Conservation (phyloP, 2,888 invertebrate genomes). For the Morinoia aosen region DNA sequence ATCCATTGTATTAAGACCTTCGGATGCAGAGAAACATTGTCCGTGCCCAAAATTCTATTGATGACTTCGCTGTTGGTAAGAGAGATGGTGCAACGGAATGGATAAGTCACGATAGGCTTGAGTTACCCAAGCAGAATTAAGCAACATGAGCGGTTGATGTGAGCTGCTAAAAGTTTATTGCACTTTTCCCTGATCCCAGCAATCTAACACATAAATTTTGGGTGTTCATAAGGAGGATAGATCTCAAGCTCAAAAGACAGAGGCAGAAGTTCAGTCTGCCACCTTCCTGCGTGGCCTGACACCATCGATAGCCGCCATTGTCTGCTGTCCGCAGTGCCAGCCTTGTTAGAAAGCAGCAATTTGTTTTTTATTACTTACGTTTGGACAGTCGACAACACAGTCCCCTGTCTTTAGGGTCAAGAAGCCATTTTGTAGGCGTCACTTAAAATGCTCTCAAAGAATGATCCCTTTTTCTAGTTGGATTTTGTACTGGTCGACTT, state of each 20-base stretch:
- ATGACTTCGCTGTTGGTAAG: background rate
- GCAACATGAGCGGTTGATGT: background rate
- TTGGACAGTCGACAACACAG: slow-evolving; percentile 44
- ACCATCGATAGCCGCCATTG: background rate
- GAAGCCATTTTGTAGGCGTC: slow-evolving; percentile 23
- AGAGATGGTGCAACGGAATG: background rate
- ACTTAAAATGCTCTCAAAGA: background rate
- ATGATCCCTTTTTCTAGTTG: background rate
- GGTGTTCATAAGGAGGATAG: background rate
- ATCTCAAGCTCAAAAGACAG: background rate
- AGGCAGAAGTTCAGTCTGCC: background rate
- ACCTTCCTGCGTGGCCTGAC: background rate
- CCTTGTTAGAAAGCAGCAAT: slow-evolving; percentile 41
- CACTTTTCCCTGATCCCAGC: background rate
- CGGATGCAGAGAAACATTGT: background rate
- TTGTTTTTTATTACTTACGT: slow-evolving; percentile 30
- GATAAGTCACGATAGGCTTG: too few species aligned
- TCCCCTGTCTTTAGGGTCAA: slow-evolving; percentile 11
- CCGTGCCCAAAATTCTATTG: background rate
- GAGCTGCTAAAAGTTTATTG: background rate
- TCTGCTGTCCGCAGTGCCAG: background rate
- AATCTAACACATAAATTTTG: background rate
- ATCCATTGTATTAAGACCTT: background rate
- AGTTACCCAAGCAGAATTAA: background rate
- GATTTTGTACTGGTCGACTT: background rate